These are phyloP conservation scores for Stenoptilia bipunctidactyla DNA, from an alignment of 2,888 invertebrate species.

Conservation along the genomic window DNA sequence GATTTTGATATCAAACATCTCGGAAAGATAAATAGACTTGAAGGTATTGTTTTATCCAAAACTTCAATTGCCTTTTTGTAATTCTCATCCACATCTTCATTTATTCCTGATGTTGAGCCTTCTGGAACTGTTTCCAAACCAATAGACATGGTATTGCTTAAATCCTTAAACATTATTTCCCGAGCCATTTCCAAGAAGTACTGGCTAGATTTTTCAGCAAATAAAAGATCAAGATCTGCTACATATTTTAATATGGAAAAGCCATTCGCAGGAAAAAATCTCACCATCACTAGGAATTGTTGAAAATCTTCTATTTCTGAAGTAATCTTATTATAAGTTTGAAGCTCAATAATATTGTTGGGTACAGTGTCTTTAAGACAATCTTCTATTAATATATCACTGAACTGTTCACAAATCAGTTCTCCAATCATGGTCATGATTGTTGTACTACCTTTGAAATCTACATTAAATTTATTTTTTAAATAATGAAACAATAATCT, in stretches of 20 bases:
- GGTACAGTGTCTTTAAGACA: constrained; percentile 85
- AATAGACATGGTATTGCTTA: constrained; percentile 78
- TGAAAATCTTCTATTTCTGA: constrained; percentile 77
- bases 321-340: constrained; percentile 74
- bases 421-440: constrained; percentile 70
- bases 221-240: constrained; percentile 80
- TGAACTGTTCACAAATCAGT: constrained; percentile 70
- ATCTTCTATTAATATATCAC: constrained; percentile 76
- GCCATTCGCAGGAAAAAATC: constrained; percentile 70
- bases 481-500: constrained; percentile 71
- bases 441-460: constrained; percentile 42
- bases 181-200: constrained; percentile 78
- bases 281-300: constrained; percentile 67
- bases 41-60: constrained; percentile 49
- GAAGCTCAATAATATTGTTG: constrained; percentile 77
- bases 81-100: constrained; percentile 18
- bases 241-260: constrained; percentile 77
- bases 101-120: constrained; percentile 9
- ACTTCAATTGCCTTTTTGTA: constrained; percentile 47
- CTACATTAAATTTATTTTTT: constrained; percentile 62
- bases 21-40: constrained; percentile 60
- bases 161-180: constrained; percentile 82
- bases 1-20: constrained; percentile 74
- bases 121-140: constrained; percentile 56
- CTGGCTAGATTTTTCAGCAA: constrained; percentile 82